A percentile compares a stretch with the other conserved stretches of the same genome.
phyloP scores from a whole-genome alignment of 1,140 invertebrate species.

The Drosophila lacteicornis region DNA sequence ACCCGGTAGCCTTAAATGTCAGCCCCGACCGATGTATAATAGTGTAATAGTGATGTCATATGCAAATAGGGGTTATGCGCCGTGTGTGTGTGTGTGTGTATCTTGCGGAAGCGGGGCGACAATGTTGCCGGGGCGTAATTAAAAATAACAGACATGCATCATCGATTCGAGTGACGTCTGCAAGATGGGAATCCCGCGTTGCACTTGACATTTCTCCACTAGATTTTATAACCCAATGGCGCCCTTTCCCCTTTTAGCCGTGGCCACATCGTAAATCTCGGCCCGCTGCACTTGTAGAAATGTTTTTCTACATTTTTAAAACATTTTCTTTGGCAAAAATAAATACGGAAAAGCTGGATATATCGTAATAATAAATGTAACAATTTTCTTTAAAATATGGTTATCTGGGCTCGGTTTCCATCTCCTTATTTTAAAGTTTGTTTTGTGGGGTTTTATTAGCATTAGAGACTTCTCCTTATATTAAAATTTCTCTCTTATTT shows the following conservation, averaged over 20 bases:
- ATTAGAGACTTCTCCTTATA: too few species aligned
- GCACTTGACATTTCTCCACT: slow-evolving; percentile 77
- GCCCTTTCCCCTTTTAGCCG: slow-evolving; percentile 67
- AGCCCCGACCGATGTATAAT: slow-evolving; percentile 36
- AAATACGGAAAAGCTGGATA: too few species aligned
- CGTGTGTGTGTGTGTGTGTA: slow-evolving; percentile 39
- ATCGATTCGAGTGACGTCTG: slow-evolving; percentile 70
- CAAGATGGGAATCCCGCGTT: slow-evolving; percentile 45
- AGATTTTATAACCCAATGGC: slow-evolving; percentile 67
- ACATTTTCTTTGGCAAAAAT: not conserved
- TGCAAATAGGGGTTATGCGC: slow-evolving; percentile 61
- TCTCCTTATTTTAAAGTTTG: too few species aligned
- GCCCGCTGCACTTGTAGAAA: not conserved
- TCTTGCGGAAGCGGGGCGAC: slow-evolving; percentile 51
- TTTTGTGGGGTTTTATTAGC: too few species aligned
- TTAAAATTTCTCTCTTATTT: not conserved
- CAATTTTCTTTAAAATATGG: too few species aligned
- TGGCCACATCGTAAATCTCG: slow-evolving; percentile 50
- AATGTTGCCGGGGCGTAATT: slow-evolving; percentile 65
- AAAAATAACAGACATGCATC: slow-evolving; percentile 81
- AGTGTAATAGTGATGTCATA: slow-evolving; percentile 66
- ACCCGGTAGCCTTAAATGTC: slow-evolving; percentile 75
- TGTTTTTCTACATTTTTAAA: too few species aligned
- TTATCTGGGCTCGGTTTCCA: too few species aligned
- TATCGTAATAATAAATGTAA: not conserved